phyloP scores from a whole-genome alignment of 2,113 vertebrate genomes.

The Oryzias melastigma region DNA sequence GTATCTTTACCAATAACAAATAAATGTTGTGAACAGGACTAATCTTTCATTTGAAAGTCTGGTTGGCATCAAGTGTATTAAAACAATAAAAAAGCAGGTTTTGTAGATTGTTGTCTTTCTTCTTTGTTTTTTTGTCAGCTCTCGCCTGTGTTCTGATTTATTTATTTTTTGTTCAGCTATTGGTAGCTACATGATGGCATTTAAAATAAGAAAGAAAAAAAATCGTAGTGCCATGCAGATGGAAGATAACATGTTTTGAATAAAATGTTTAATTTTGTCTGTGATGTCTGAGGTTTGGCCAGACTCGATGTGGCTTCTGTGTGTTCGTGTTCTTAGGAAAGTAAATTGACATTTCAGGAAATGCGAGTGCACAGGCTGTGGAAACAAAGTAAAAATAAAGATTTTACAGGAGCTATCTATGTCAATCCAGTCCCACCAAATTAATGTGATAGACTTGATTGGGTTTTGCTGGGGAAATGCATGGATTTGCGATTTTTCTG shows the following conservation, averaged over 20 bases:
- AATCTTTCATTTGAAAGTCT: not conserved
- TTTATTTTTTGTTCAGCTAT: constrained; percentile 3
- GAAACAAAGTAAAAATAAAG: constrained; percentile 15
- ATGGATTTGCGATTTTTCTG: constrained; percentile 14
- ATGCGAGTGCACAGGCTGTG: constrained; percentile 13
- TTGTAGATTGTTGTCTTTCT: not conserved
- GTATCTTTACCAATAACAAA: too few relatives aligned
- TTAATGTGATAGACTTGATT: constrained; percentile 12
- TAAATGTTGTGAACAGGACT: not conserved
- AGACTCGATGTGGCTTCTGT: constrained; percentile 32
- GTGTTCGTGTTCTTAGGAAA: constrained; percentile 43
- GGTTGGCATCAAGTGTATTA: not conserved
- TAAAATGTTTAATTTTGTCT: constrained; percentile 46
- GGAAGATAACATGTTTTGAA: constrained; percentile 58
- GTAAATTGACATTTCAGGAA: constrained; percentile 50
- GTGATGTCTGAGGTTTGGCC: constrained; percentile 55
- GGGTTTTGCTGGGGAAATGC: not conserved
- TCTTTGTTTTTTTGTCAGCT: not conserved
- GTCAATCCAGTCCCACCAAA: constrained; percentile 6
- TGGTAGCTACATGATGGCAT: constrained; percentile 9
- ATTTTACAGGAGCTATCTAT: constrained; percentile 3
- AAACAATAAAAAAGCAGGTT: too few relatives aligned
- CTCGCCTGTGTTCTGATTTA: not conserved
- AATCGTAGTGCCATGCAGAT: constrained; percentile 27
- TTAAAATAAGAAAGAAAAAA: constrained; percentile 8